Base-by-base conservation (phyloP, 2,113 vertebrate genomes). In the Tylochromis polylepis region DNA sequence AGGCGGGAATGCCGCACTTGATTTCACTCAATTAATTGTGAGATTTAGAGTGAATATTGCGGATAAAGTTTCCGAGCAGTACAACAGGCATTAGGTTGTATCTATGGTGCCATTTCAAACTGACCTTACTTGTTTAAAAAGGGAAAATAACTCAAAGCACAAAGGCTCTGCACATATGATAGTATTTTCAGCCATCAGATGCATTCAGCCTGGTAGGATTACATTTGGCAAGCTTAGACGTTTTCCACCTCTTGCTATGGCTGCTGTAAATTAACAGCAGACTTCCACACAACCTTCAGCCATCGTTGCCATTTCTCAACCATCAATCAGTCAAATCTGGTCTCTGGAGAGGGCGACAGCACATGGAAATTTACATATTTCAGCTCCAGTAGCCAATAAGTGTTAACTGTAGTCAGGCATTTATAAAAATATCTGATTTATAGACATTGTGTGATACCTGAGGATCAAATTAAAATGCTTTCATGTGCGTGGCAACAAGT, bases 1-100 rank as follows among this genome's bases (percentile, higher is more conserved):
- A 86, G 85, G 60, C 67, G 53, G 72, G 84, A 92, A 88, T 77
- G 43, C 60, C 67, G 22, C 24, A 41, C 88, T 82, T 79, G 58
- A 84, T 78, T 89, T 93, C 87, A 84, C 86, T 81, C 85, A 60
- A 83, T 91, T 90, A 88, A 89, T 90, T 49, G 41, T 58, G 20
- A 88, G 72, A 88, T 89, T 82, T 58, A 70, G 81, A 41, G 18
- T 22, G 55, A 65, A 81, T 75, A 67, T 56, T 12, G 20, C 3
- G n/a, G 24, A 34, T 46, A 59, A 72, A 67, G 62, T 20, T 86
- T 85, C 27, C 56, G 0, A 9, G 51, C 5, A 14, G 27, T 59
- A 80, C 6, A 59, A 16, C 9, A 36, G 55, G 16, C 22, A 65
- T 70, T 53, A 31, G 27, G 70, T 75, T 56, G 24, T 57, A 43